Evolutionary conservation across 2,113 vertebrate genomes (phyloP).

Genomic region (Lanius collurio): DNA sequence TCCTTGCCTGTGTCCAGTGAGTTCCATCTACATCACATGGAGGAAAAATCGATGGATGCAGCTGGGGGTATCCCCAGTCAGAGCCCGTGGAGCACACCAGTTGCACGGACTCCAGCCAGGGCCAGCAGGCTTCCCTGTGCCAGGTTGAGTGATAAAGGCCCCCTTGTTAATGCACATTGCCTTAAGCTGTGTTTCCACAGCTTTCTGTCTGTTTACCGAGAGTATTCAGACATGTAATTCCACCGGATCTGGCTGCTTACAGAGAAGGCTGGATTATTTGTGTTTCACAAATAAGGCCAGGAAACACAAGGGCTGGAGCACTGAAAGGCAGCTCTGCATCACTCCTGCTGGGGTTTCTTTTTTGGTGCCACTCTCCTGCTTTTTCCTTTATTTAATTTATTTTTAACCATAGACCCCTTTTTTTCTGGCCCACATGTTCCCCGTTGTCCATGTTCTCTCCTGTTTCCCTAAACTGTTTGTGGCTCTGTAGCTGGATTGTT

Average conservation of each 20-base stretch:
- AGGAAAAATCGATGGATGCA: neutral
- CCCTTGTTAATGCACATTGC: conserved; percentile 29
- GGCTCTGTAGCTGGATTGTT: accelerated
- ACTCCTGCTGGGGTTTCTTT: neutral
- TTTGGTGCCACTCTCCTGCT: neutral
- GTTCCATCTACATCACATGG: accelerated
- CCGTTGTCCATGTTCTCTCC: neutral
- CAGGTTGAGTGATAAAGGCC: conserved; percentile 28
- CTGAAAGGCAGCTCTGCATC: neutral
- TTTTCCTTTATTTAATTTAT: neutral
- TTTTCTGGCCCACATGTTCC: accelerated
- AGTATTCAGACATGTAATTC: conserved; percentile 49
- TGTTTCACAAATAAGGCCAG: conserved; percentile 59
- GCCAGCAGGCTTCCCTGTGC: neutral
- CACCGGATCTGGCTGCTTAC: conserved; percentile 52
- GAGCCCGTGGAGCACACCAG: neutral
- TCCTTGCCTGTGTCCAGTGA: neutral
- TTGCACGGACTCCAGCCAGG: neutral
- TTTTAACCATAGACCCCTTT: neutral
- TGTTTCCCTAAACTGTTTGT: accelerated
- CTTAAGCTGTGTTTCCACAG: conserved; percentile 46
- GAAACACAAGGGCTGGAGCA: neutral
- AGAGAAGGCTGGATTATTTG: conserved; percentile 40
- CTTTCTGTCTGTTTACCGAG: conserved; percentile 28
- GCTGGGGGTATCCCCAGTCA: accelerated